Base-by-base conservation (phyloP, 1,140 invertebrate species). In the Drosophila orena region DNA sequence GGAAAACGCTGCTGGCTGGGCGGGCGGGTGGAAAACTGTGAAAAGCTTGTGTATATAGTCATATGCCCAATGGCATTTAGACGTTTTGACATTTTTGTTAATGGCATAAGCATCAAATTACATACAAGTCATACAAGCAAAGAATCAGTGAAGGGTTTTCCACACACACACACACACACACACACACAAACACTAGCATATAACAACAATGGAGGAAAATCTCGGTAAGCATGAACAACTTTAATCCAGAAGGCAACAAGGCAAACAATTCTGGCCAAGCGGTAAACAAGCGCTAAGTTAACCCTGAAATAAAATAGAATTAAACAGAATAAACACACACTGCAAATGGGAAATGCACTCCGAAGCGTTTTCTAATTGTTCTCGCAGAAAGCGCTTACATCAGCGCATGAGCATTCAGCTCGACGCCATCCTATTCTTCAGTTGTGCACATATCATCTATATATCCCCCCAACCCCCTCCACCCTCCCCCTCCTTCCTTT, bases 41-140 rank as follows among this genome's bases (percentile, higher is more conserved):
- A 38, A 56, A n/a, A 44, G 4, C 17, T 52, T 52, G 42, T 35
- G 15, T 42, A 15, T 30, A 37, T 44, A 46, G 58, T 52, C 47
- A 59, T 65, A 71, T 86, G 84, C 84, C 84, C 84, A 80, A 74
- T 71, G 80, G 84, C 84, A 89, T 89, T 78, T 72, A 78, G 76
- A 78, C 76, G 69, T 78, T 89, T 89, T 89, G 84, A 89, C 85
- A 89, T 89, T 89, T 88, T 89, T 90, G 80, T 89, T 89, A 89
- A 89, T 89, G 84, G 84, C 76, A 79, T 79, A 84, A 89, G 85
- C 77, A 89, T 89, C 84, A 89, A 89, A 89, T 89, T 89, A 89
- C 75, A 70, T 56, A 27, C 72, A 35, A 70, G 66, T 47, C 60
- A 72, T 47, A 44, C 38, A 52, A 60, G 62, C 59, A 38, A 46